Base-by-base conservation (phyloP, 2,888 invertebrate species). In the Rambutsinella grinnellia region DNA sequence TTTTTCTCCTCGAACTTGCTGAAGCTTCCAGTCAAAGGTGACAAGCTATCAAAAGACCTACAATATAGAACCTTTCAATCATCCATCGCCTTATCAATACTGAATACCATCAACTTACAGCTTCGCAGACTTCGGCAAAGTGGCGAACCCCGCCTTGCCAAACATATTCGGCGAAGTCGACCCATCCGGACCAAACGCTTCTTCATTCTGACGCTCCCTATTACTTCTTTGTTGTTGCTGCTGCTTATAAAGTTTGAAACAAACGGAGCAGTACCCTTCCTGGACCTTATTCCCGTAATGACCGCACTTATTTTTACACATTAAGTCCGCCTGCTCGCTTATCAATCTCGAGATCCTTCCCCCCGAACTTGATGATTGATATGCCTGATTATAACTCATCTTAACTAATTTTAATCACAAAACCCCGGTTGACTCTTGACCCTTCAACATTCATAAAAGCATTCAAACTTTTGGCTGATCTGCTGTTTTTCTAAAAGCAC, bases 241-340 rank as follows among this genome's bases (percentile, higher is more conserved):
- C 44, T 82, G 91, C 86, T 93, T 89, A 84, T 91, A 90, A 84
- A 95, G 94, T 63, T 96, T 90, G 87, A 95, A 95, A 87, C 99
- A 99, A 88, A 96, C 94, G 56, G 99, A 99, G 87, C 99, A 99
- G 87, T 96, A 96, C 2, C 98, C 98, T 86, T 96, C 94, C 95
- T 98, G 99, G 86, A 96, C 95, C 8, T 96, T 94, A 87, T 98
- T 99, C 24, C 99, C 99, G 87, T 93, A 99, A 89, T 92, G 99
- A 74, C 97, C 98, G 88, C 99, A 99, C 46, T 96, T 95, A 88
- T 93, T 94, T 86, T 93, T 93, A 88, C 98, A 99, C 86, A 94
- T 92, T 82, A 98, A 88, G 86, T 97, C 96, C 54, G 78, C 74
- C 17, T 81, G 80, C 56, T 77, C 80, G 23, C 81, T 80, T 58